Conservation (phyloP, 2,888 invertebrate species). For the Oscheius onirici region DNA sequence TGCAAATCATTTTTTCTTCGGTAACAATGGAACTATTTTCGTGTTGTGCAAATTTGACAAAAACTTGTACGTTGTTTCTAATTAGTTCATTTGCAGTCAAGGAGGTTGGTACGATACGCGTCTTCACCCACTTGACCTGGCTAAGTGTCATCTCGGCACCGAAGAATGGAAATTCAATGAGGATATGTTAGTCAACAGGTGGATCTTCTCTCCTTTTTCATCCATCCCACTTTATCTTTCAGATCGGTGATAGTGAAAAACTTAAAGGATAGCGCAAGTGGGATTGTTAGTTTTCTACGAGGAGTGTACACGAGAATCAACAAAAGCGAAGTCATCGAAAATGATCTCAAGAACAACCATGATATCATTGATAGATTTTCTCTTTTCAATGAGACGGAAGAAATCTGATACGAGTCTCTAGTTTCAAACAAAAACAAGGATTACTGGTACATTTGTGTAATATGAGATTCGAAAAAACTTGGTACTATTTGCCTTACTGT, state of each 20-base stretch:
- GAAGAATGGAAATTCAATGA: conserved; percentile 22
- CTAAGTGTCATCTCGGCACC: conserved; percentile 12
- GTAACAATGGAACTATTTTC: too few species aligned
- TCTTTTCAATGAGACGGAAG: conserved; percentile 12
- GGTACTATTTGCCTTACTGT: too few species aligned
- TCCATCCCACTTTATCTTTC: background rate
- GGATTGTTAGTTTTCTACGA: conserved; percentile 24
- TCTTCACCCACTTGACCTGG: conserved; percentile 15
- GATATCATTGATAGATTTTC: conserved; percentile 27
- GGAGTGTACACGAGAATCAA: conserved; percentile 24
- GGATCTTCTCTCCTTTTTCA: background rate
- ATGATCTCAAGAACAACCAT: conserved; percentile 28
- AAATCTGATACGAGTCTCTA: background rate
- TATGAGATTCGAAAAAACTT: too few species aligned
- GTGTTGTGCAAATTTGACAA: background rate
- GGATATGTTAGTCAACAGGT: conserved; percentile 9
- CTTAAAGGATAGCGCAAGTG: conserved; percentile 17
- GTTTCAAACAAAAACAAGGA: too few species aligned
- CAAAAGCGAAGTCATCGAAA: conserved; percentile 29
- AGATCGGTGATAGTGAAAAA: conserved; percentile 16
- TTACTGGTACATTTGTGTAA: too few species aligned
- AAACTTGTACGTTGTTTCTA: background rate
- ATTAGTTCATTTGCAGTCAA: background rate
- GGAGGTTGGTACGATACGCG: conserved; percentile 27
- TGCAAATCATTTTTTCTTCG: too few species aligned